phyloP scores from a whole-genome alignment of 2,113 vertebrate genomes.

The Cygnus buccinator region DNA sequence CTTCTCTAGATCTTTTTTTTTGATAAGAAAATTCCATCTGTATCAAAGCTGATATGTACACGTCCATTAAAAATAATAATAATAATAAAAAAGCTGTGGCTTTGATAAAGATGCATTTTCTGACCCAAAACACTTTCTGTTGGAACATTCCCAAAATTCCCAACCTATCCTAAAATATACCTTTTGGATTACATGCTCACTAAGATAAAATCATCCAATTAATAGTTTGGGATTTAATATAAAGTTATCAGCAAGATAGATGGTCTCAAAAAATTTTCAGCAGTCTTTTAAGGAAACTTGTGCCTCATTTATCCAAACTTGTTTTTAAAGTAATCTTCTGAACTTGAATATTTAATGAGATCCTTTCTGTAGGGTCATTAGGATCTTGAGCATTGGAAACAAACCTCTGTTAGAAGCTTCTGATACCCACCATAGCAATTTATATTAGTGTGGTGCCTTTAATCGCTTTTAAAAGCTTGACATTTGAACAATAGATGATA shows the following conservation, averaged over 20 bases:
- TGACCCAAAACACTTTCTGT: not conserved
- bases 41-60: conserved; percentile 25
- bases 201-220: not conserved
- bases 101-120: conserved; percentile 31
- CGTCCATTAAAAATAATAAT: not conserved
- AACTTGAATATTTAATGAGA: not conserved
- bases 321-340: not conserved
- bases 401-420: not conserved
- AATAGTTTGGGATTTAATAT: not conserved
- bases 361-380: not conserved
- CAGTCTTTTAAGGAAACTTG: not conserved
- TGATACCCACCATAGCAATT: not conserved
- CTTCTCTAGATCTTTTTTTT: conserved; percentile 5
- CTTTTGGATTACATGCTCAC: not conserved
- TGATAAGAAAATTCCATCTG: not conserved
- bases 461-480: conserved; percentile 1
- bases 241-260: not conserved
- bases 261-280: not conserved
- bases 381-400: not conserved
- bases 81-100: not conserved
- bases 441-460: not conserved
- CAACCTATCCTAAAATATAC: not conserved
- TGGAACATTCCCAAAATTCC: conserved; percentile 24
- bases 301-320: not conserved
- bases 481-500: not conserved